These are phyloP conservation scores for Magallana ariakensis DNA, from an alignment of 1,140 invertebrate genomes.

Conservation along the genomic window DNA sequence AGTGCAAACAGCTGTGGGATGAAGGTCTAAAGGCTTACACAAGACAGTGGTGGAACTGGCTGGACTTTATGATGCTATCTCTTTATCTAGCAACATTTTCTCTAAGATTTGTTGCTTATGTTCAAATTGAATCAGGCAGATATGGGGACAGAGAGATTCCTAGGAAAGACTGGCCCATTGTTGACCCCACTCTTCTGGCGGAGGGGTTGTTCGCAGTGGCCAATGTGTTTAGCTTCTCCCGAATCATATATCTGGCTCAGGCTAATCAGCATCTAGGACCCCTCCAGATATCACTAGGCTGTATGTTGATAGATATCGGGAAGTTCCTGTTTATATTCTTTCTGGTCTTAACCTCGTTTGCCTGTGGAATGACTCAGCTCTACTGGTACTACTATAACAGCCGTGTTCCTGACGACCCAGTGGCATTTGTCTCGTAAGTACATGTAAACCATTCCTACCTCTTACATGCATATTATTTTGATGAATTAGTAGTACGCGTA, in stretches of 20 bases:
- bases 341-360: constrained; percentile 81
- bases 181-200: constrained; percentile 78
- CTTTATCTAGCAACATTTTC: constrained; percentile 81
- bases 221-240: constrained; percentile 79
- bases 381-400: constrained; percentile 78
- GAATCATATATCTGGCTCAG: constrained; percentile 80
- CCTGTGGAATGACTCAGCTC: constrained; percentile 81
- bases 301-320: constrained; percentile 82
- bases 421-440: constrained; percentile 75
- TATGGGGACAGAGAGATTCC: constrained; percentile 73
- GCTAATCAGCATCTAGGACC: constrained; percentile 81
- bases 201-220: constrained; percentile 79
- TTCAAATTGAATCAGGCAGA: constrained; percentile 73
- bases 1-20: constrained; percentile 92
- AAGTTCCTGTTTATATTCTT: constrained; percentile 83
- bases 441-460: too few species aligned
- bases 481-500: too few species aligned
- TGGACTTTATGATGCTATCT: constrained; percentile 92
- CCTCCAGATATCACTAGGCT: constrained; percentile 82
- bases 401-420: constrained; percentile 56
- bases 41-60: constrained; percentile 97
- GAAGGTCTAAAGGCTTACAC: constrained; percentile 94
- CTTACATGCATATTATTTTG: too few species aligned
- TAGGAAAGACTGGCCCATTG: constrained; percentile 75
- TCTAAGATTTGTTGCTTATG: constrained; percentile 76